Evolutionary conservation across 1,140 invertebrate genomes (phyloP).

Genomic region (Oscheius sp.): DNA sequence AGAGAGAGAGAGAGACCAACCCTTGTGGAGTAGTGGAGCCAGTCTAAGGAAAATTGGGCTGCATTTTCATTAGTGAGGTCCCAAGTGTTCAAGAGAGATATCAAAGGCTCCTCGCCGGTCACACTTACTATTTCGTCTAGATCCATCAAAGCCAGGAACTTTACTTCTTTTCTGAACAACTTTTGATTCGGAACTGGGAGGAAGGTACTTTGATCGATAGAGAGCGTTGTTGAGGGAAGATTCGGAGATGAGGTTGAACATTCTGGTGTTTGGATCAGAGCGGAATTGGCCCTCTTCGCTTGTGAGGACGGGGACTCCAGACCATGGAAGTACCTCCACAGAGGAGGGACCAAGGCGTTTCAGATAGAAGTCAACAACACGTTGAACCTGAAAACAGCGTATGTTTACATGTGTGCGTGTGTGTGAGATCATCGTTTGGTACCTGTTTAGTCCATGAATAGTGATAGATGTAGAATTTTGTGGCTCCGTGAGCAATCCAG

Average conservation of each 20-base stretch:
- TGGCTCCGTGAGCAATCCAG: slow-evolving; percentile 10
- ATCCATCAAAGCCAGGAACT: slow-evolving; percentile 12
- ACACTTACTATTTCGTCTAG: slow-evolving; percentile 6
- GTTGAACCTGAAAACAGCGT: too few relatives aligned
- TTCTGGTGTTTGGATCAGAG: neutral
- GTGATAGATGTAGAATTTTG: slow-evolving; percentile 13
- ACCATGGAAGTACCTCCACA: too few relatives aligned
- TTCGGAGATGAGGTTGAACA: neutral
- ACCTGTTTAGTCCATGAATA: neutral
- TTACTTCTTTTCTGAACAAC: slow-evolving; percentile 6
- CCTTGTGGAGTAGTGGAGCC: neutral
- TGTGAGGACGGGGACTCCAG: too few relatives aligned
- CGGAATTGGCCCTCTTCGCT: neutral
- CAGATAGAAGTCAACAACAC: too few relatives aligned
- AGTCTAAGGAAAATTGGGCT: neutral
- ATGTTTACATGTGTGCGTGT: too few relatives aligned
- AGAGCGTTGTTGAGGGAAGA: neutral
- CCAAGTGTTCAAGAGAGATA: neutral
- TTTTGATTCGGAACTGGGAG: too few relatives aligned
- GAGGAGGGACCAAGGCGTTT: too few relatives aligned
- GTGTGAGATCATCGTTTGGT: too few relatives aligned
- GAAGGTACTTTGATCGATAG: neutral
- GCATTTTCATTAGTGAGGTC: neutral
- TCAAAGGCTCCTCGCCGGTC: neutral
- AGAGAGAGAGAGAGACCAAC: too few relatives aligned